Conservation (phyloP, 2,888 invertebrate genomes). For the Terebella lapidaria region DNA sequence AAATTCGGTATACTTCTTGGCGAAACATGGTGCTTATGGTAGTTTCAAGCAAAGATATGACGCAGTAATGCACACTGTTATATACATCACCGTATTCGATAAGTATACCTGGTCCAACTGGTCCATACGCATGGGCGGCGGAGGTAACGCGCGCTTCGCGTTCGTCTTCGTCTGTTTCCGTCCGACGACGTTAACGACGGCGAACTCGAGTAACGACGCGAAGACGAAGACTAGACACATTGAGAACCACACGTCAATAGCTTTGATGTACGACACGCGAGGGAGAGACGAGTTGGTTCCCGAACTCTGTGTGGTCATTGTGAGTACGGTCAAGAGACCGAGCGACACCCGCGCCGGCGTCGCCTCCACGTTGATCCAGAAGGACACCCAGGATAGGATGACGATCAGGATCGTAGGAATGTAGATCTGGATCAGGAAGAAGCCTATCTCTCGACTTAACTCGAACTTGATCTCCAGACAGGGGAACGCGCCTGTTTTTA, state of each 20-base stretch:
- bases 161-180: conserved; percentile 23
- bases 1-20: too few relatives aligned
- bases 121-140: too few relatives aligned
- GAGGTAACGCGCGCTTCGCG: too few relatives aligned
- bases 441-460: conserved; percentile 24
- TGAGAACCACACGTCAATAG: conserved; percentile 61
- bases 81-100: too few relatives aligned
- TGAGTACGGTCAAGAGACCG: conserved; percentile 74
- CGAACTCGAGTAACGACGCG: conserved; percentile 30
- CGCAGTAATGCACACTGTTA: too few relatives aligned
- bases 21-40: too few relatives aligned
- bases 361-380: conserved; percentile 82
- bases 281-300: conserved; percentile 84
- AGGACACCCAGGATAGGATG: conserved; percentile 94
- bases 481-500: conserved; percentile 22
- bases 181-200: conserved; percentile 31
- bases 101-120: too few relatives aligned
- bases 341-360: conserved; percentile 84
- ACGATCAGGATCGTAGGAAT: conserved; percentile 58
- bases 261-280: conserved; percentile 89
- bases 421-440: conserved; percentile 27
- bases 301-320: conserved; percentile 79
- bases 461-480: conserved; percentile 24
- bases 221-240: conserved; percentile 32
- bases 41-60: too few relatives aligned